Evolutionary conservation across 2,888 invertebrate genomes (phyloP), one percentile per base, ranked within the genome.

Genomic region (Hypolimnas misippus): DNA sequence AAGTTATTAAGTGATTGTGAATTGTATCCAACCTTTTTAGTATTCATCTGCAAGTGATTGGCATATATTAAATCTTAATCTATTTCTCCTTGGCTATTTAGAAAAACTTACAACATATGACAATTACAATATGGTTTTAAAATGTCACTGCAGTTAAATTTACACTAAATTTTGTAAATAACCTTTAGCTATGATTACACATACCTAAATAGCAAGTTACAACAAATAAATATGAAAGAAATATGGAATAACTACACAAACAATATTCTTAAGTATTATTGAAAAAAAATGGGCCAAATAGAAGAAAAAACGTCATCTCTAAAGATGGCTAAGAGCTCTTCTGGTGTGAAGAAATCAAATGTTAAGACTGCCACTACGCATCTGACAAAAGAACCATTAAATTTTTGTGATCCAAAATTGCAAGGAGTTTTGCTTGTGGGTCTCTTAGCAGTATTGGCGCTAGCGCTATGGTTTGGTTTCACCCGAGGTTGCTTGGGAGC

Each of bases 401-500:
- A 71, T 63, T 72, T 75, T 25, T 68, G 67, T 59, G 73, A 87
- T 56, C 79, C 84, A 5, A 83, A 81, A 71, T 65, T 82, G 8
- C 83, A 84, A 71, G 76, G 73, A 38, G 65, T 73, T 2, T 16
- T 85, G 10, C 70, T 82, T 12, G 75, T 80, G 7, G 78, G 74
- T 0, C 59, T 83, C 1, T 65, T 88, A 19, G 75, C 75, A 3
- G 68, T 87, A 1, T 61, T 86, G 6, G 72, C 74, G 1, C 19
- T 84, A 35, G 80, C 77, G 0, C 69, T 84, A 3, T 85, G 81
- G 78, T 83, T 77, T 59, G 78, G 83, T 14, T 83, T 77, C 65
- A 76, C 72, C 0, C 73, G 73, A 21, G 79, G 82, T 7, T 84
- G 85, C 61, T 60, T 81, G 17, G 59, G 74, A 12, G 72, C 78